Evolutionary conservation across 2,797 vertebrate genomes (phyloP).

Genomic region (Sphenodon punctatus): DNA sequence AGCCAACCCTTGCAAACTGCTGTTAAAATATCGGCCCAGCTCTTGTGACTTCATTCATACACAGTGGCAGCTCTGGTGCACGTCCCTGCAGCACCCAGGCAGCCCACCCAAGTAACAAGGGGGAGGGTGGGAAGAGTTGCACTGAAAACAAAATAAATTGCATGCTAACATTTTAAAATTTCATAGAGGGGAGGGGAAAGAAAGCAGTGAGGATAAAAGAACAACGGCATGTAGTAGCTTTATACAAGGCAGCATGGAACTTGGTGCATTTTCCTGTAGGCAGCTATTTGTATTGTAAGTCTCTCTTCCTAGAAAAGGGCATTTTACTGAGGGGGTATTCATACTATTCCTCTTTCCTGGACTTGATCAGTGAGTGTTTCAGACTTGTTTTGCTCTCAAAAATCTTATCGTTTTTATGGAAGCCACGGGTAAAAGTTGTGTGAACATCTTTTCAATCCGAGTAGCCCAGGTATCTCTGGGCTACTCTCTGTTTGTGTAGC

Average conservation of each 20-base stretch:
- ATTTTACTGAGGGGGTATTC: not conserved
- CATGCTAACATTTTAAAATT: not conserved
- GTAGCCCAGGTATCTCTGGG: not conserved
- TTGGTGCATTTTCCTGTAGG: not conserved
- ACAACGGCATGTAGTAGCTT: not conserved
- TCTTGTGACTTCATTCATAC: not conserved
- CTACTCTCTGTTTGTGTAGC: not conserved
- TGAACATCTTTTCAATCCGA: not conserved
- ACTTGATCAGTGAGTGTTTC: not conserved
- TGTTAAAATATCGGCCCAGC: not conserved
- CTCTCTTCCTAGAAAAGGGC: not conserved
- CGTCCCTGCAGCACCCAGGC: not conserved
- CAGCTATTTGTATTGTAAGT: not conserved
- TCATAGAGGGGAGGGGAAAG: too few species aligned
- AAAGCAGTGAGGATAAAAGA: not conserved
- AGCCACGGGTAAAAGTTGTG: conserved; percentile 2
- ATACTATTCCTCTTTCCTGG: not conserved
- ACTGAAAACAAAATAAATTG: not conserved
- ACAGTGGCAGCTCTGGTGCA: not conserved
- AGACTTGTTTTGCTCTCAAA: not conserved
- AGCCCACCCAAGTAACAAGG: conserved; percentile 11
- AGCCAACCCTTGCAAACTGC: not conserved
- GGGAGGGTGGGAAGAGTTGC: not conserved
- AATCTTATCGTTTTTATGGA: conserved; percentile 23
- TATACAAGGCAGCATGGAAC: not conserved